Base-by-base conservation (phyloP, 2,113 vertebrate species). In the Oryzias celebensis region DNA sequence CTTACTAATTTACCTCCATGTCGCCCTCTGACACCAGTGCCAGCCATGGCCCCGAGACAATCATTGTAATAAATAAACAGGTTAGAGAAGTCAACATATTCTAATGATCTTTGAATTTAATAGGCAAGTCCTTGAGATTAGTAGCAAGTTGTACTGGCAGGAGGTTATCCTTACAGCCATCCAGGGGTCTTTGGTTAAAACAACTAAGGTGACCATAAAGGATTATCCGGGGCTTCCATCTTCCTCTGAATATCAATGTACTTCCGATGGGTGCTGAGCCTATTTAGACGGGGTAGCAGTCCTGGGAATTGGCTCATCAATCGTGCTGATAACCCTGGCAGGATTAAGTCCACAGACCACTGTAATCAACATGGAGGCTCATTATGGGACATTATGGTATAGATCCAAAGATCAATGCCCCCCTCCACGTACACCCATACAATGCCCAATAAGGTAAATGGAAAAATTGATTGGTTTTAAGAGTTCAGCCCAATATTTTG, bases 351-450 rank as follows among this genome's bases (percentile, higher is more conserved):
- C 72, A 82, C 77, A 87, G 76, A 82, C 70, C 75, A 78, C 80
- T 82, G 85, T 86, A 89, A 90, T 92, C 89, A 89, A 83, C 83
- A 88, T 83, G 88, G 82, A 78, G 84, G 66, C 82, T 83, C 88
- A 86, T 91, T 91, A 91, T 71, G 80, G 85, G 65, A 89, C 86
- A 88, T 86, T 85, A 89, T 74, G 78, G 62, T 88, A 90, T 88
- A 63, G 88, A 90, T 91, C 79, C 76, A 67, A 70, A 80, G 87
- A 91, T 93, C 91, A 81, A 91, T 93, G 76, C 67, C 75, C 71
- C 62, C 76, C 52, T 79, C 82, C 77, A 89, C 83, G 78, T 79
- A 84, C 77, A 79, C 52, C 65, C 74, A 73, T 78, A 70, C 20
- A 71, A 65, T 49, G 65, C 53, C 42, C 20, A 46, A 62, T 52